Base-by-base conservation (phyloP, 2,113 vertebrate genomes). In the Dipodomys spectabilis region DNA sequence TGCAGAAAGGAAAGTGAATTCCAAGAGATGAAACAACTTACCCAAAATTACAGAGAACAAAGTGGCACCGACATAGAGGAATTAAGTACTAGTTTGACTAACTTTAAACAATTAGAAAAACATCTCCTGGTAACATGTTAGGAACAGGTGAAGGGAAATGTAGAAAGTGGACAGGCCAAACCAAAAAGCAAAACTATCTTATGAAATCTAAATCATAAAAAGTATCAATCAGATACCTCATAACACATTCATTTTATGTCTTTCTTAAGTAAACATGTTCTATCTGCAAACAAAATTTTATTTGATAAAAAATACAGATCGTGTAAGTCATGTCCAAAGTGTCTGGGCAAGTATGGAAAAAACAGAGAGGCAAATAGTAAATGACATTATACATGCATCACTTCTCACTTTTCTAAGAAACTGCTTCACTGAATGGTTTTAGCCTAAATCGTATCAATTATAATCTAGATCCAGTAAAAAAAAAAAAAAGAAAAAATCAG, bases 261-360 rank as follows among this genome's bases (percentile, higher is more conserved):
- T 35, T 28, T 88, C 53, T 65, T 13, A 28, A 69, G 53, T 39
- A 84, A 68, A 65, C 39, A 74, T 75, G 8, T 6, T 64, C 39
- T 30, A 90, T 28, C 68, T 95, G 45, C 6, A 80, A 64, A 57
- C 18, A 88, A 93, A 72, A 77, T 11, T 91, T 60, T 77, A 72
- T 25, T 57, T 39, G 1, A 64, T 82, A 11, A 60, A 85, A 91
- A 88, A 80, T 65, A 78, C 0, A 11, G 77, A 77, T 85, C 69
- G 77, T 27, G 64, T 5, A 57, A 16, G 32, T 86, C 57, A 74
- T 57, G 44, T 84, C 7, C 60, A 45, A 82, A 32, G 7, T 23
- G 45, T 39, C 27, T 79, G 30, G 22, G 20, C 8, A 79, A n/a
- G 23, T 68, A 74, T 53, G n/a, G 30, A 86, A 87, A 35, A 94